Base-by-base conservation (phyloP, 2,888 invertebrate genomes). In the Idaea dimidiata region DNA sequence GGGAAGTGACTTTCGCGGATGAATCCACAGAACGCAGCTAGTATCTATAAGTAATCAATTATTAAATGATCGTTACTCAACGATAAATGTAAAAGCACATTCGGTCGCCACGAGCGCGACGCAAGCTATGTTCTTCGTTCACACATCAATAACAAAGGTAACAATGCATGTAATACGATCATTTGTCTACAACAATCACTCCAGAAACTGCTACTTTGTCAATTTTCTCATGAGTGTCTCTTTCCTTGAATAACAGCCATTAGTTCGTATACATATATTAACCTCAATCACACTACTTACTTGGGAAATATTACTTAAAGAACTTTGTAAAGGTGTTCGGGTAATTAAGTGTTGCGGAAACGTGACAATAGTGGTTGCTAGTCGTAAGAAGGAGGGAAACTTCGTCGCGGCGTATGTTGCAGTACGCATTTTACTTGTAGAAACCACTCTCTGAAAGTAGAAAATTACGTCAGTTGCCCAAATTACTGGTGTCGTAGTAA, bases 161-260 rank as follows among this genome's bases (percentile, higher is more conserved):
- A 43, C 43, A 43, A 43, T 43, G 43, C 43, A 43, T 59, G 66
- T 59, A 61, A 59, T 59, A 55, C 16, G 53, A 53, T 54, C 24
- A 57, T 54, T 54, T 16, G 54, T 53, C 59, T 60, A 43, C 43
- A 43, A 43, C 14, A 43, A 43, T 43, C 43, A 14, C 10, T 7
- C 43, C 8, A 43, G 43, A 43, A 43, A 43, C 43, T 43, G 14
- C 43, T 43, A 43, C 43, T 43, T 58, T 57, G 64, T 61, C 62
- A 66, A 62, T 67, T 66, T 66, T 73, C 74, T 68, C 73, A 74
- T 73, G 66, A 56, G 68, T 69, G 67, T 65, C 62, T 59, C 62
- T 68, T 73, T 71, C 73, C 65, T 65, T 62, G 74, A 69, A 68
- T 59, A 33, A 61, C 61, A 17, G 31, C 64, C 62, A 62, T 66